Percentiles rank a stretch among this genome's conserved stretches.
Conservation (phyloP, 2,888 invertebrate genomes). For the Neoascia interrupta region DNA sequence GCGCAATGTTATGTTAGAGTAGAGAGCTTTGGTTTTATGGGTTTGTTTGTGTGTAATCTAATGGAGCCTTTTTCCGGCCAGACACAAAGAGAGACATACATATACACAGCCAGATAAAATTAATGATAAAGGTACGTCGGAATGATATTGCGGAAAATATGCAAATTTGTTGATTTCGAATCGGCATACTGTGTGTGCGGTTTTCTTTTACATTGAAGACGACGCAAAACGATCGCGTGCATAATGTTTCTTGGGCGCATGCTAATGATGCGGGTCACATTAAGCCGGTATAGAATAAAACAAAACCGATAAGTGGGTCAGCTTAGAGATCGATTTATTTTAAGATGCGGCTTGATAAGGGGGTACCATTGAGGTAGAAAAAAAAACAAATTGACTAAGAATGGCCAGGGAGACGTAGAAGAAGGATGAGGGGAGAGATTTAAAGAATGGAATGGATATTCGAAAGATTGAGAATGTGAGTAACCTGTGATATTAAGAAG, state of each 20-base stretch:
- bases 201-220: no score
- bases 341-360: no score
- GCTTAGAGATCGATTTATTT: constrained; percentile 45
- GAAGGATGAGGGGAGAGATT: no score
- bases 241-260: constrained; percentile 37
- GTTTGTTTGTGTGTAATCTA: constrained; percentile 31
- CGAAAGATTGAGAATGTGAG: no score
- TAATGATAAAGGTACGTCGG: constrained; percentile 29
- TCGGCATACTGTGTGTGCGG: background rate
- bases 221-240: constrained; percentile 45
- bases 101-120: constrained; percentile 4
- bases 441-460: no score
- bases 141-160: constrained; percentile 66
- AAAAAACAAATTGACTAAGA: no score
- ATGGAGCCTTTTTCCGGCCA: constrained; percentile 21
- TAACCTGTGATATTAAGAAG: no score
- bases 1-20: constrained; percentile 51
- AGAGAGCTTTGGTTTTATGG: constrained; percentile 21
- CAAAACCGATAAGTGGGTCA: constrained; percentile 46
- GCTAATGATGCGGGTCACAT: constrained; percentile 59
- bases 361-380: no score
- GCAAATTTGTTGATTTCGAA: constrained; percentile 52
- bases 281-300: background rate
- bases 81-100: background rate
- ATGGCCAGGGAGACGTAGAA: no score